Evolutionary conservation across 2,113 vertebrate genomes (phyloP).

Genomic region (Rattus rattus): DNA sequence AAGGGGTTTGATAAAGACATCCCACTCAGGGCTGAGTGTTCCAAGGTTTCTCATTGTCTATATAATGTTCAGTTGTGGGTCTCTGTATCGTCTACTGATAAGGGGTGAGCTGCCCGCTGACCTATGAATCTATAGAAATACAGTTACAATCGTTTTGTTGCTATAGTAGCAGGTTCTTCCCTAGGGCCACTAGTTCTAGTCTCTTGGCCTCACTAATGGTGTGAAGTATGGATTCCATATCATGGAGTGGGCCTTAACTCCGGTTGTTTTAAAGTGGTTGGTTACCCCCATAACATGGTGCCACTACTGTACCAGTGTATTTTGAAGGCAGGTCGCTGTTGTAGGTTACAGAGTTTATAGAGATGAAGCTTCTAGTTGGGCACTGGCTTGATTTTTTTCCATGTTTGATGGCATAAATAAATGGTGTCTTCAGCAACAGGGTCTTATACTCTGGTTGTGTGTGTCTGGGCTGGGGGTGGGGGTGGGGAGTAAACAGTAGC

Average conservation of each 20-base stretch:
- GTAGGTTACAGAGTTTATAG: not conserved
- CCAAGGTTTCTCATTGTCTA: not conserved
- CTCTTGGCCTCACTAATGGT: not conserved
- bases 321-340: not conserved
- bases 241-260: not conserved
- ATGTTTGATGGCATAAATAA: not conserved
- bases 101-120: not conserved
- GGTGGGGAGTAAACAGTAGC: not conserved
- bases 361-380: not conserved
- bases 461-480: too few species aligned
- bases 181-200: not conserved
- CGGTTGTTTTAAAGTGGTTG: not conserved
- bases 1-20: not conserved
- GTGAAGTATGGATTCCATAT: not conserved
- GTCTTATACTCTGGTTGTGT: not conserved
- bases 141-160: not conserved
- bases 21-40: not conserved
- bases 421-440: not conserved
- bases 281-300: not conserved
- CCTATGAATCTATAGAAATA: not conserved
- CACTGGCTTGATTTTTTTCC: not conserved
- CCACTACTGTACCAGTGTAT: not conserved
- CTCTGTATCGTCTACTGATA: not conserved
- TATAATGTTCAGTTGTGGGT: not conserved
- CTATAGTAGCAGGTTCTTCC: not conserved